Evolutionary conservation across 1,140 invertebrate species (phyloP), one percentile per base, ranked within the genome.

Genomic region (Varroa destructor): DNA sequence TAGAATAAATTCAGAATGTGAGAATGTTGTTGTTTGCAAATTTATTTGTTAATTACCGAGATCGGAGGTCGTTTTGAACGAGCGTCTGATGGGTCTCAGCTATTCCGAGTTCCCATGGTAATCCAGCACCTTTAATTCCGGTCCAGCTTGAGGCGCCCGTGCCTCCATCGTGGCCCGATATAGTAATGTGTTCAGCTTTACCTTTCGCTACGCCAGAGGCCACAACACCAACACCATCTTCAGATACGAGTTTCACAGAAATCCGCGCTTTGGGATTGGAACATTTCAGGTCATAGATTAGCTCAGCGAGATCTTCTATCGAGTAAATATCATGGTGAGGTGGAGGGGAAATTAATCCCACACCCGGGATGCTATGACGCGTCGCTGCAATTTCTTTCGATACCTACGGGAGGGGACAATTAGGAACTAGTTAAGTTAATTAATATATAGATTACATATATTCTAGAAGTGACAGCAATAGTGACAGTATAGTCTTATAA

Each of bases 241-340:
- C 95, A 0, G 95, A 97, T 3, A 99, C 96, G 14, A 99, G 82
- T 80, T 99, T 99, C 0, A 99, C 96, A 67, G 93, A 96, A 74
- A 99, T 94, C 70, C 94, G 83, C 1, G 95, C 95, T 71, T 84
- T 83, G 0, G 96, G 96, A 84, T 99, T 99, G 57, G 94, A 90
- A 79, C 91, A 93, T 81, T 99, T 99, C 58, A 99, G 83, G 81
- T 99, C 96, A 78, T 97, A 98, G 78, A 99, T 98, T 55, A 99
- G 83, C 83, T 99, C 92, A 0, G 95, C 92, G 75, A 99, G 83
- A 84, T 99, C 96, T 82, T 99, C 96, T 77, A 99, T 99, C 54
- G 93, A 97, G 81, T 99, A 99, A 80, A 99, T 98, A 79, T 99
- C 95, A 80, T 99, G 96, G 83, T 99, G 96, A 5, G 96, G 96